Base-by-base conservation (phyloP, 2,888 invertebrate genomes). In the Eilema sororculum region DNA sequence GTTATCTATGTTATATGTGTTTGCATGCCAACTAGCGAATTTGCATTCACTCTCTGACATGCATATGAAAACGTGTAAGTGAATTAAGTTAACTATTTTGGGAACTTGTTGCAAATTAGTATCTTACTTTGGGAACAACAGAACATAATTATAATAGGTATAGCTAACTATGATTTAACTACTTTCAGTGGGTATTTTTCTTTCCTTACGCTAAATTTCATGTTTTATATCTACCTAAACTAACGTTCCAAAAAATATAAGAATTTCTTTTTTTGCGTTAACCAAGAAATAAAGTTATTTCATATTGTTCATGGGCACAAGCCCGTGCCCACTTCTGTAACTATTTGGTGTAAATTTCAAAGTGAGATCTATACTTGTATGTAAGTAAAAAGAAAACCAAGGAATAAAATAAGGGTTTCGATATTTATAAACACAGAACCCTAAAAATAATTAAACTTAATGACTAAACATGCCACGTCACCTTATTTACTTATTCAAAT, bases 401-500 rank as follows among this genome's bases (percentile, higher is more conserved):
- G 16, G 13, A 41, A 41, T 3, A 13, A 16, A 41, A 41, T 41
- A 16, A 41, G 3, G 16, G 16, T 41, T 16, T 41, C 10, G 16
- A 3, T 16, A 16, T 41, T 41, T 41, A 3, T 41, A 16, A 4
- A 16, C 20, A n/a, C 52, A 8, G 52, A 52, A n/a, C 52, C 52
- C 20, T 28, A 57, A 58, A 46, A 63, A 52, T 61, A 65, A 65
- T 66, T 62, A 37, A 62, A 65, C 46, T 24, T 41, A 64, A 67
- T 16, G 37, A 63, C 46, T 56, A 64, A 46, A 65, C 46, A 37
- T 30, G 22, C 22, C 30, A 33, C 37, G 68, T 46, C 33, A 68
- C 16, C 56, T n/a, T 52, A 41, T 37, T 56, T 71, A 20, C 30
- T 13, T 46, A 28, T 20, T 56, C 41, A 57, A 10, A 71, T 25